A percentile compares a stretch with the other conserved stretches of the same genome.
Evolutionary conservation across 2,797 vertebrate species (phyloP).

Genomic region (Argyrosomus regius): DNA sequence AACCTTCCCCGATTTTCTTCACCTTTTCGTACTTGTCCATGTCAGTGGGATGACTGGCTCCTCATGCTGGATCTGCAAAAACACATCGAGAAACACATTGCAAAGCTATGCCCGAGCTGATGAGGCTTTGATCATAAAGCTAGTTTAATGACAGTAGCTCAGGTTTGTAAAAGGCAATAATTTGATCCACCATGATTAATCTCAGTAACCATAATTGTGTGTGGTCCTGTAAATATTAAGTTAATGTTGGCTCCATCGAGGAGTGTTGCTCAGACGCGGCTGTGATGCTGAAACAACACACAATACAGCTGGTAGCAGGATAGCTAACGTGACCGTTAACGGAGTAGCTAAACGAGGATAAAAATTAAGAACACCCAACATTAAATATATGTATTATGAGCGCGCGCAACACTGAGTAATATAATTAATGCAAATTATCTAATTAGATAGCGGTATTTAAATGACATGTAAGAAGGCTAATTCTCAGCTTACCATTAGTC

Average conservation of each 20-base stretch:
- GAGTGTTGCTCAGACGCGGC: conserved; percentile 9
- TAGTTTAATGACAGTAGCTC: not conserved
- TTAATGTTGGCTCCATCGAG: not conserved
- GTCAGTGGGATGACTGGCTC: conserved; percentile 66
- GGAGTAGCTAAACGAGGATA: conserved; percentile 12
- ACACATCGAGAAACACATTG: not conserved
- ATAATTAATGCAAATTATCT: not conserved
- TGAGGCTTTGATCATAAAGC: not conserved
- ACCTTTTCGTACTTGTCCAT: conserved; percentile 97
- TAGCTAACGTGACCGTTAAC: conserved; percentile 52
- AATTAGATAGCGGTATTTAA: fast-evolving
- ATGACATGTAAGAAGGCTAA: not conserved
- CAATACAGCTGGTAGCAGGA: conserved; percentile 32
- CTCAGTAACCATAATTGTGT: not conserved
- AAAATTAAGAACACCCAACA: not conserved
- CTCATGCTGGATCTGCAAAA: conserved; percentile 75
- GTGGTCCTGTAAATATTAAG: not conserved
- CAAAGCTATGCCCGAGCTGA: not conserved
- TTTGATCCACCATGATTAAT: not conserved
- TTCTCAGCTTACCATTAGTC: conserved; percentile 70
- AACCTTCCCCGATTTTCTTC: conserved; percentile 97
- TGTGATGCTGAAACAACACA: conserved; percentile 53
- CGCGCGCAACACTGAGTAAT: not conserved
- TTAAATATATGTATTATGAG: not conserved
- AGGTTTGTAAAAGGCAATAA: not conserved